Evolutionary conservation across 2,888 invertebrate genomes (phyloP), one percentile per base, ranked within the genome.

Genomic region (Glomeris marginata): DNA sequence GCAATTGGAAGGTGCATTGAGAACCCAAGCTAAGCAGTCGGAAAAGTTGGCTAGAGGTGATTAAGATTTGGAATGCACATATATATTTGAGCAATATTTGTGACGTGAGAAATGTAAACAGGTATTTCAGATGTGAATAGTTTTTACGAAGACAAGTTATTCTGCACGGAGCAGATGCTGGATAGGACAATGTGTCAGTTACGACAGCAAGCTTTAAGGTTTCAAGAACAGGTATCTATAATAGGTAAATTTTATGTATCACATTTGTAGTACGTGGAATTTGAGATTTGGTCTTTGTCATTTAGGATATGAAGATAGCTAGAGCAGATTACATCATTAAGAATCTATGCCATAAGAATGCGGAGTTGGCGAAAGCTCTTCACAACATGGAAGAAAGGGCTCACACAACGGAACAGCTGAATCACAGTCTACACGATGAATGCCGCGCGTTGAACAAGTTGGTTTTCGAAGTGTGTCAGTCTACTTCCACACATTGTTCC

Each of bases 281-380:
- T n/a, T n/a, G n/a, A n/a, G n/a, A n/a, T n/a, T n/a, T n/a, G n/a
- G n/a, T n/a, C n/a, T n/a, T n/a, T n/a, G n/a, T n/a, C n/a, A n/a
- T 58, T 20, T 72, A 80, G 68, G 69, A 74, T 48, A 79, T 82
- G 61, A 77, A 80, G 56, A 71, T 85, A 51, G 75, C 79, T 37
- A 75, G 76, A 61, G 78, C 82, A 15, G 86, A 86, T 66, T 65
- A 81, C 60, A 71, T 85, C 42, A 80, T 84, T 20, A 83, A 84
- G 69, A 85, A 86, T 62, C 72, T 88, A 54, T 87, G 81, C 68
- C 76, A 85, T 46, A 86, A 87, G 69, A 87, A 87, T 70, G 80
- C 85, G 48, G 80, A 81, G 65, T 72, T 87, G 52, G 72, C 77
- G 52, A 78, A 78, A 18, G 77, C 75, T 49, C 69, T 77, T 18